A percentile compares a stretch with the other conserved stretches of the same genome.
These are phyloP conservation scores for Elegia similella DNA, from an alignment of 2,888 invertebrate species.

Conservation along the genomic window DNA sequence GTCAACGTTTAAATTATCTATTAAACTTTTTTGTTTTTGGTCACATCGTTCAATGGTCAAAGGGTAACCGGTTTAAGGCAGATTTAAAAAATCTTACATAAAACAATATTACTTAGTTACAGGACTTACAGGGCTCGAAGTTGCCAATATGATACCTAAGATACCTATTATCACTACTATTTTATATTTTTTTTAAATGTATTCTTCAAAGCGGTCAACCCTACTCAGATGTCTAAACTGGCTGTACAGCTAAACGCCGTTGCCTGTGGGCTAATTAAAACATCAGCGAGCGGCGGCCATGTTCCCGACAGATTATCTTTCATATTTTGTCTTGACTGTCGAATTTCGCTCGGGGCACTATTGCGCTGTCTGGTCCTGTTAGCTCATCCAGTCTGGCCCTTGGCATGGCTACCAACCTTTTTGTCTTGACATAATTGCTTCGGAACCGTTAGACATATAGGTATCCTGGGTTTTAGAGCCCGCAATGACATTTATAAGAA, in stretches of 20 bases:
- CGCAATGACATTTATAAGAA: too few relatives aligned
- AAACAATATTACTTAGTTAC: too few relatives aligned
- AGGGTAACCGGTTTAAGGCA: too few relatives aligned
- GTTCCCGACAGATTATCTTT: slow-evolving; percentile 67
- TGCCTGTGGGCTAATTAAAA: slow-evolving; percentile 79
- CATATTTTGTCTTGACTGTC: slow-evolving; percentile 77
- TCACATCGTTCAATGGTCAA: too few relatives aligned
- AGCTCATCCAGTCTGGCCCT: neutral
- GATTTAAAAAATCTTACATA: too few relatives aligned
- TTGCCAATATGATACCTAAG: too few relatives aligned
- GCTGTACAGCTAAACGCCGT: slow-evolving; percentile 61
- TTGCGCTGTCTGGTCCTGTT: slow-evolving; percentile 12
- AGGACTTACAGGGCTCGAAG: too few relatives aligned
- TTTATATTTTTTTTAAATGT: neutral
- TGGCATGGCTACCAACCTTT: neutral
- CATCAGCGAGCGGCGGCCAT: slow-evolving; percentile 58
- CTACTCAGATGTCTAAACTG: slow-evolving; percentile 50
- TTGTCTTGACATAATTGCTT: neutral
- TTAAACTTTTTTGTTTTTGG: too few relatives aligned
- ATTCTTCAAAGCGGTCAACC: slow-evolving; percentile 39
- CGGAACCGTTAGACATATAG: too few relatives aligned
- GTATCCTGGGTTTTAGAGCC: too few relatives aligned
- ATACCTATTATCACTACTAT: too few relatives aligned
- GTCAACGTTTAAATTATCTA: too few relatives aligned
- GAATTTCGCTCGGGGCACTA: slow-evolving; percentile 40